phyloP scores from a whole-genome alignment of 2,797 vertebrate species.

The Nasua narica region DNA sequence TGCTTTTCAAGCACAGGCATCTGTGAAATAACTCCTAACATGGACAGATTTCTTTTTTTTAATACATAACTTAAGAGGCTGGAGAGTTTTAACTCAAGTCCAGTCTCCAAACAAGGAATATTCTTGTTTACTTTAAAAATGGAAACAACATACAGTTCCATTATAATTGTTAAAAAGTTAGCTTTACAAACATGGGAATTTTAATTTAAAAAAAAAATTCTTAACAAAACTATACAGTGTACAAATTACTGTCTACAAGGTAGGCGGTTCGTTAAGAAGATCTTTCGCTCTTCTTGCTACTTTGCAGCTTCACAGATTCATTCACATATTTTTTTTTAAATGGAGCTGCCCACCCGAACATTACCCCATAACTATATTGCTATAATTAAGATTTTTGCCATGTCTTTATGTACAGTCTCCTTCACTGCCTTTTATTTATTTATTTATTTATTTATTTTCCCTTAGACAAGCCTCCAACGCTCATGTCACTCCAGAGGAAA shows the following conservation, averaged over 20 bases:
- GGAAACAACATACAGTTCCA: constrained; percentile 90
- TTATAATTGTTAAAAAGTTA: constrained; percentile 92
- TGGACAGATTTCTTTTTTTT: constrained; percentile 88
- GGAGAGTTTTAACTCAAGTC: constrained; percentile 99
- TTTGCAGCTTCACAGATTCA: constrained; percentile 92
- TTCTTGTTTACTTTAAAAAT: constrained; percentile 91
- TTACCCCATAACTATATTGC: constrained; percentile 93
- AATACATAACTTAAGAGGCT: constrained; percentile 92
- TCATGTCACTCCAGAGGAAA: constrained; percentile 87
- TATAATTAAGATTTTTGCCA: constrained; percentile 90
- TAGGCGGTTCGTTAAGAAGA: constrained; percentile 93
- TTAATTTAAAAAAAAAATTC: constrained; percentile 88
- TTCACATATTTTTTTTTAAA: constrained; percentile 86
- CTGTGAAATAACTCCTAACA: constrained; percentile 89
- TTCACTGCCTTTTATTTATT: constrained; percentile 84
- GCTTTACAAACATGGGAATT: constrained; percentile 94
- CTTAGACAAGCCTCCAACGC: constrained; percentile 90
- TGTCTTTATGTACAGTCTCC: constrained; percentile 94
- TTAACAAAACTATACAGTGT: constrained; percentile 98
- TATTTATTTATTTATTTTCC: constrained; percentile 34
- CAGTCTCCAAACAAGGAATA: constrained; percentile 90
- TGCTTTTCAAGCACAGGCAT: constrained; percentile 91
- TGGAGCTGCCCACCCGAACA: constrained; percentile 92
- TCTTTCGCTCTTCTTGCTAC: constrained; percentile 88
- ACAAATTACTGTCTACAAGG: constrained; percentile 97